A percentile compares a stretch with the other conserved stretches of the same genome.
These are phyloP conservation scores for Cheilosia soror DNA, from an alignment of 2,888 invertebrate genomes.

Conservation along the genomic window DNA sequence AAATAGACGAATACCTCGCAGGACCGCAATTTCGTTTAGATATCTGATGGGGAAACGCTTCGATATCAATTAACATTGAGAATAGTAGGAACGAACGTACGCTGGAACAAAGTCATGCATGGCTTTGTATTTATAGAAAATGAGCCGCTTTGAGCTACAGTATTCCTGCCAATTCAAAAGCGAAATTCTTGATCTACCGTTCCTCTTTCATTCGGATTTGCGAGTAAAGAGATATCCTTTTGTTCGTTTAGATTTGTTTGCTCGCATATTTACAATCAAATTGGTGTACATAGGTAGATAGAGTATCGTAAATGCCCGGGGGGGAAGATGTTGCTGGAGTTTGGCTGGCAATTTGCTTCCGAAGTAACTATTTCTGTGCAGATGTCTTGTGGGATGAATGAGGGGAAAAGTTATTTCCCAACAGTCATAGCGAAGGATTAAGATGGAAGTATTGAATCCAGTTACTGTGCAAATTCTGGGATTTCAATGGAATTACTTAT, in stretches of 20 bases:
- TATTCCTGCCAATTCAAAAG: not conserved
- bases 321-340: not conserved
- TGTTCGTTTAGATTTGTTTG: conserved; percentile 38
- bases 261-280: conserved; percentile 23
- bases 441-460: conserved; percentile 36
- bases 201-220: conserved; percentile 9
- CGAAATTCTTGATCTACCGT: conserved; percentile 38
- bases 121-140: no score
- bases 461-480: conserved; percentile 35
- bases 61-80: no score
- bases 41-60: no score
- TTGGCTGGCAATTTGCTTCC: conserved; percentile 23
- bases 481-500: conserved; percentile 1
- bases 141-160: not conserved
- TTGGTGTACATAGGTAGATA: not conserved
- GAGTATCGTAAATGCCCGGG: not conserved
- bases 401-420: conserved; percentile 28
- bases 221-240: conserved; percentile 35
- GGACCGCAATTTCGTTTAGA: no score
- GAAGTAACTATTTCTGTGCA: conserved; percentile 4
- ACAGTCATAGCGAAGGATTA: conserved; percentile 44
- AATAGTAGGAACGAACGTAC: no score
- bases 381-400: conserved; percentile 11
- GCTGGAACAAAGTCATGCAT: no score
- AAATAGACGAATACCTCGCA: not conserved